Evolutionary conservation across 92 coral and sea anemone genomes (phyloP), one percentile per base, ranked within the genome.

Genomic region (Actinostola sp.): DNA sequence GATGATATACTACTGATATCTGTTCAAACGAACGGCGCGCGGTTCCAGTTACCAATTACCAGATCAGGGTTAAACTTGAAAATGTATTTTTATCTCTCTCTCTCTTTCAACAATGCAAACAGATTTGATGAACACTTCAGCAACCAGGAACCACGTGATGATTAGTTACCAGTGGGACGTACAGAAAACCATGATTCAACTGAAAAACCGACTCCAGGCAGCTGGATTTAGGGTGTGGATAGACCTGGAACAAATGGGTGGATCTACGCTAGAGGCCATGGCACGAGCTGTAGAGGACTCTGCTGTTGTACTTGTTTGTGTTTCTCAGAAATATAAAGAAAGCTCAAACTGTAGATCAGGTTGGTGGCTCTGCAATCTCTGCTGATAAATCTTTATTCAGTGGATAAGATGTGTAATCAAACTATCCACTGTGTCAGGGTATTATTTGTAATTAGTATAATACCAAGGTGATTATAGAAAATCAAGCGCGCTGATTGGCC

Each of bases 121-220:
- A 10, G 33, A 31, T 23, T 17, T 36, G 48, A 19, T 49, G 49
- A 59, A 59, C 62, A 38, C 54, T 25, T n/a, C n/a, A n/a, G 42
- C 52, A 30, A 38, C 72, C 0, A 73, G 51, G 26, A 66, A 74
- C 49, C 88, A 86, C 67, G 81, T 86, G 36, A 82, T 86, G 92
- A 86, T 86, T 44, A 86, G 92, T 43, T 86, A 86, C 65, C 92
- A 86, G 65, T 76, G 88, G 92, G 88, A 86, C 31, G 73, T 64
- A 15, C 88, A 81, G 73, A 70, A 65, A 42, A 60, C 63, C 43
- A 49, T 86, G 69, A 61, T 76, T 26, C 77, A 86, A 46, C 77
- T 86, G 46, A 86, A 82, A 57, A 72, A 77, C 67, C 71, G 74
- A 30, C 92, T 86, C 1, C 84, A 76, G 60, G 79, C 80, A 11